Evolutionary conservation across 2,888 invertebrate species (phyloP).

Genomic region (Thereva nobilitata): DNA sequence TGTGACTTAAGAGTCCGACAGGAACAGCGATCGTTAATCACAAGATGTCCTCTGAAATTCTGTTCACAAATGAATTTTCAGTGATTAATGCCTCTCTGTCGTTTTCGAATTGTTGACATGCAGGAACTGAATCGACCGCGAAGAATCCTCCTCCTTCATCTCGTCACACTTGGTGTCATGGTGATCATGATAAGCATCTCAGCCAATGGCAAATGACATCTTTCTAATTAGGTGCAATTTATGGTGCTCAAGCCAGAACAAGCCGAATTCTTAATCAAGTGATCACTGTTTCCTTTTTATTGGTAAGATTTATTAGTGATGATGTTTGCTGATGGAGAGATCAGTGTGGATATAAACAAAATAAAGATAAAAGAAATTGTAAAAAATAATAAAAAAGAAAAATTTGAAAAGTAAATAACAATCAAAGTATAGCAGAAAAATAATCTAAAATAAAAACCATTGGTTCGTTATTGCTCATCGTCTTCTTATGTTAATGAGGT

Average conservation of each 20-base stretch:
- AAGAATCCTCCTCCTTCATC: constrained; percentile 6
- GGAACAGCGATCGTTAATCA: constrained; percentile 33
- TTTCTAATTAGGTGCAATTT: constrained; percentile 30
- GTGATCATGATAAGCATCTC: constrained; percentile 29
- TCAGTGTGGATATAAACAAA: no score
- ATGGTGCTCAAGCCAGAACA: constrained; percentile 19
- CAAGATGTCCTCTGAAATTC: constrained; percentile 33
- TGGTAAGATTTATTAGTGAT: no score
- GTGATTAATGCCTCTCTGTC: constrained; percentile 29
- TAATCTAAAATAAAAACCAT: no score
- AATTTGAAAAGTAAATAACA: no score
- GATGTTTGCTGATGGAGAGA: no score
- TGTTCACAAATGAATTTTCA: constrained; percentile 35
- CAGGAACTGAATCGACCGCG: neutral
- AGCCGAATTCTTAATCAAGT: constrained; percentile 24
- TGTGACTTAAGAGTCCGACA: constrained; percentile 33
- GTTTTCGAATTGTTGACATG: constrained; percentile 28
- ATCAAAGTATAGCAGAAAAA: no score
- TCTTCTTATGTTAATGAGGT: no score
- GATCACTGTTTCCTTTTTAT: constrained; percentile 12
- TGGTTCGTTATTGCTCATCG: no score
- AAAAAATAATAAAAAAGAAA: no score
- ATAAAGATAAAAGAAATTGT: no score
- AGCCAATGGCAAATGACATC: constrained; percentile 26
- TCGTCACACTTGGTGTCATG: constrained; percentile 11